Evolutionary conservation across 2,888 invertebrate species (phyloP).

Genomic region (Alviniconcha strummeri): DNA sequence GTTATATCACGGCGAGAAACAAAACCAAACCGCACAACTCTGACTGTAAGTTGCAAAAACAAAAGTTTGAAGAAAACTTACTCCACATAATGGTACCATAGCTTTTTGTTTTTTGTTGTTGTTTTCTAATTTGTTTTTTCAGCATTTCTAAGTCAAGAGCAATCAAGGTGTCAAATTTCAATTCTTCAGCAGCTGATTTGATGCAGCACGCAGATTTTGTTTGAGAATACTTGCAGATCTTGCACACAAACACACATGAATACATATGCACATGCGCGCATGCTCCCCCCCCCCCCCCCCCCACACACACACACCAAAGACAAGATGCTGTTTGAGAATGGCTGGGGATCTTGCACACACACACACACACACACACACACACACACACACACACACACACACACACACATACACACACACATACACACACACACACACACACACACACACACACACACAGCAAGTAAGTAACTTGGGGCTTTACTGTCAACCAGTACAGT

Average conservation of each 20-base stretch:
- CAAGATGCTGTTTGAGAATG: no score
- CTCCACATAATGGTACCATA: background rate
- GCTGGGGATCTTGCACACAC: background rate
- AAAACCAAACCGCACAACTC: no score
- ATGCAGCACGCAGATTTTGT: background rate
- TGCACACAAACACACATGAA: background rate
- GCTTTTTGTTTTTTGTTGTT: no score
- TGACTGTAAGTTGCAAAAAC: no score
- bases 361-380: background rate
- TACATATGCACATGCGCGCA: background rate
- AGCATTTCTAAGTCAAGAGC: background rate
- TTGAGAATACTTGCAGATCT: background rate
- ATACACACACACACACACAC: background rate
- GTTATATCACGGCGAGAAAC: no score
- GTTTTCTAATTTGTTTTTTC: no score
- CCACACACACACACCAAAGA: background rate
- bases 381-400: background rate
- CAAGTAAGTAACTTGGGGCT: no score
- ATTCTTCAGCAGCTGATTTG: background rate
- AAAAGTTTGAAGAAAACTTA: no score
- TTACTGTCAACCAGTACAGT: no score
- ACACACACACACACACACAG: constrained; percentile 3
- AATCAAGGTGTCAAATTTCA: background rate
- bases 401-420: background rate
- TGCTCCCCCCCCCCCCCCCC: no score